Base-by-base conservation (phyloP, 2,797 vertebrate genomes). In the Thripadectes ignobilis region DNA sequence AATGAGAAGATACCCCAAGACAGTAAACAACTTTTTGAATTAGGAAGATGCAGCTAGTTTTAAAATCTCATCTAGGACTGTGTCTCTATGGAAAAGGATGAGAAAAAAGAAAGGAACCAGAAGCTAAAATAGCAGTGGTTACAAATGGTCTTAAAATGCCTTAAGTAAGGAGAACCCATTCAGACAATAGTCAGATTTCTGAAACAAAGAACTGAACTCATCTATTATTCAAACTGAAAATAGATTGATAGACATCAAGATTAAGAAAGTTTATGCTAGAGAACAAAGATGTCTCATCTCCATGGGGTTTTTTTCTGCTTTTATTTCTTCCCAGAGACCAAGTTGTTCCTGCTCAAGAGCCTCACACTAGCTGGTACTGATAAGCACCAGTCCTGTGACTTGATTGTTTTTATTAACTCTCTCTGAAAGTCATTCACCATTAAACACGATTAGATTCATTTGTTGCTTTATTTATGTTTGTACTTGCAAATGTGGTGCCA, bases 141-240 rank as follows among this genome's bases (percentile, higher is more conserved):
- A 80, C 78, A 88, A 96, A 78, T 78, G 91, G 82, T 77, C 87
- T 92, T 82, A 83, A 96, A 94, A 95, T 32, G 94, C 86, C 45
- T 92, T 85, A 85, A 97, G 82, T 93, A 88, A 94, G 94, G 88
- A 95, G 88, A 96, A 94, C 94, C 92, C 81, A 36, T 75, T 78
- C 94, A 94, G 86, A 82, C 91, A 95, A 75, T 85, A 97, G 91
- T 94, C 88, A 91, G 82, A 91, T 97, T 97, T 91, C 94, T 96
- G 96, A 98, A 97, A 97, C 97, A 96, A 97, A 97, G 96, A 72
- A 67, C 81, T 94, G 6, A 97, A 97, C 95, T 97, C 93, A 97
- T 87, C 26, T 94, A 62, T 97, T 97, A 95, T 97, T 97, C 94
- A 94, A 89, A 94, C 75, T 86, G 90, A 97, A 97, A 97, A 97